Conservation (phyloP, 1,140 invertebrate species). For the Tachypleus tridentatus region DNA sequence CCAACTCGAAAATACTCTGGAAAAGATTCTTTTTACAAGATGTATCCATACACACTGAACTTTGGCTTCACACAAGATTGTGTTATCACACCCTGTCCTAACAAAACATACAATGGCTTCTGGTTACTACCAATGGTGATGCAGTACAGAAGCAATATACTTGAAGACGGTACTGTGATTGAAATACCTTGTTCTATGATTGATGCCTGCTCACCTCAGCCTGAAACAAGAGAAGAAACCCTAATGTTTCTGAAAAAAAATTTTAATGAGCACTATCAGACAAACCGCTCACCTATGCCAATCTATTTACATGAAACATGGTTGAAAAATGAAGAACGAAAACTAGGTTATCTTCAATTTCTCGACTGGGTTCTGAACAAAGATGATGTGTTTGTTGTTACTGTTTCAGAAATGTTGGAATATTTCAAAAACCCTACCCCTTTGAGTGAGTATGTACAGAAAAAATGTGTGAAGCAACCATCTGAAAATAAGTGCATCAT, state of each 20-base stretch:
- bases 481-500: neutral
- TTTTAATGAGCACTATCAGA: constrained; percentile 34
- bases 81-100: constrained; percentile 26
- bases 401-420: constrained; percentile 31
- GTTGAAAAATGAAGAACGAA: constrained; percentile 28
- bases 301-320: constrained; percentile 33
- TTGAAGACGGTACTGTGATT: no score
- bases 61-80: constrained; percentile 56
- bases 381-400: constrained; percentile 35
- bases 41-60: constrained; percentile 25
- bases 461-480: neutral
- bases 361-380: constrained; percentile 28
- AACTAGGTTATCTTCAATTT: constrained; percentile 30
- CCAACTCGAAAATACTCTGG: constrained; percentile 16
- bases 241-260: constrained; percentile 32
- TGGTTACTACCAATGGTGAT: constrained; percentile 26
- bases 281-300: constrained; percentile 31
- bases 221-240: constrained; percentile 28
- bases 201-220: constrained; percentile 29
- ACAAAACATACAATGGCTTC: constrained; percentile 18
- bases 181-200: constrained; percentile 30
- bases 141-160: constrained; percentile 2
- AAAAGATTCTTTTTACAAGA: constrained; percentile 14
- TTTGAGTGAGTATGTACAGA: constrained; percentile 14
- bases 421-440: constrained; percentile 33